Percentiles rank a stretch among this genome's conserved stretches.
phyloP scores from a whole-genome alignment of 2,797 vertebrate genomes.

The Pelobates cultripes region DNA sequence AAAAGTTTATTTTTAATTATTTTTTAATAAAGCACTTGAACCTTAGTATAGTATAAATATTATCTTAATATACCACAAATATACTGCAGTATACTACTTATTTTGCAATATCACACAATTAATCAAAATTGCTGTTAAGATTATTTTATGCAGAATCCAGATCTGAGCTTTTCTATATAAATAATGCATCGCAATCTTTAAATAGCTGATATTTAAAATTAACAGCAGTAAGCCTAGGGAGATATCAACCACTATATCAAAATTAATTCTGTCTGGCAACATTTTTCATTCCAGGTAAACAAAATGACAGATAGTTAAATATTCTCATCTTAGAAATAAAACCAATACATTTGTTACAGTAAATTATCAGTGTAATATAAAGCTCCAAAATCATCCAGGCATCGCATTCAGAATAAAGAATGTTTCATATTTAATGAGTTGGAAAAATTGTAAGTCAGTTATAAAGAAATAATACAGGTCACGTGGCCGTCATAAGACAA shows the following conservation, averaged over 20 bases:
- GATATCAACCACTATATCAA: constrained; percentile 7
- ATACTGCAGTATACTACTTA: not conserved
- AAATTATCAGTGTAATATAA: not conserved
- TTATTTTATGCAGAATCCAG: not conserved
- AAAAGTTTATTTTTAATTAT: too few species aligned
- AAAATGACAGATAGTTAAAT: constrained; percentile 14
- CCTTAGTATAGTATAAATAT: too few species aligned
- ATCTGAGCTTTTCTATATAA: not conserved
- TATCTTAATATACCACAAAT: too few species aligned
- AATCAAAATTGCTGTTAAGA: not conserved
- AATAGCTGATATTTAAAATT: constrained; percentile 11
- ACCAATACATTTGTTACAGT: constrained; percentile 6
- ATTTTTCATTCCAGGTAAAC: not conserved
- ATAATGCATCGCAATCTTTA: constrained; percentile 7
- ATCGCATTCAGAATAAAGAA: not conserved
- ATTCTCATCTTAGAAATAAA: constrained; percentile 4
- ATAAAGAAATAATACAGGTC: not conserved
- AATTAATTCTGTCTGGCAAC: constrained; percentile 11
- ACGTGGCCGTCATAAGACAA: not conserved
- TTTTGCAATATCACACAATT: not conserved
- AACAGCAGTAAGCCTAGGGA: not conserved
- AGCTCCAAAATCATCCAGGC: not conserved
- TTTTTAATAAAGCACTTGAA: too few species aligned
- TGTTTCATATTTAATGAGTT: not conserved
- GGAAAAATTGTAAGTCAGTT: not conserved